Evolutionary conservation across 2,113 vertebrate genomes (phyloP), one percentile per base, ranked within the genome.

Genomic region (Dendropsophus ebraccatus): DNA sequence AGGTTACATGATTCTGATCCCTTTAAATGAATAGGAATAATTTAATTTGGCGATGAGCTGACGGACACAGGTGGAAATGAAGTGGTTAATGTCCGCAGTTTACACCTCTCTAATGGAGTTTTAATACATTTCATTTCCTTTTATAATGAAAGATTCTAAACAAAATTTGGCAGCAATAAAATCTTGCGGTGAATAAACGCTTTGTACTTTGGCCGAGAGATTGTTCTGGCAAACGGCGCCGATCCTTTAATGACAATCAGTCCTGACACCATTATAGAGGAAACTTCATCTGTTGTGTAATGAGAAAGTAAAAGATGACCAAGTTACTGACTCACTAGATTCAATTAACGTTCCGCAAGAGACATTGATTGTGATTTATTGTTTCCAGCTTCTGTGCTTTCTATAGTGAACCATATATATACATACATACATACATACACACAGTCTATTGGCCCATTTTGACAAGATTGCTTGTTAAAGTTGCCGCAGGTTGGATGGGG

Each of bases 171-270:
- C 70, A 62, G 7, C 1, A 58, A 9, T 12, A 16, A 23, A 47
- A 62, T 84, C 41, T 23, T 41, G 28, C 16, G 9, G 72, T 45
- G 62, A 62, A 30, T 50, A 58, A 54, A 73, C 23, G 41, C 73
- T 84, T 23, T 77, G 56, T 77, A 77, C 83, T 77, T 84, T 84
- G 73, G 19, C 56, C 83, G 21, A 50, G 72, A 67, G 54, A 65
- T 52, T 21, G 28, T 30, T 75, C 54, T 84, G 82, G 70, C 82
- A 84, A 84, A 62, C 52, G 47, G 4, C 9, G 14, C 30, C 30
- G n/a, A 84, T 30, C 0, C n/a, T 58, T 16, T 60, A 75, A 72
- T 73, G 56, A 84, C 14, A 84, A 65, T 23, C 41, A 28, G 28
- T 76, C 14, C 9, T 49, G 37, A 76, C 19, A 72, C 19, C 65